These are phyloP conservation scores for Periophthalmus modestus DNA, from an alignment of 2,113 vertebrate genomes.

Conservation along the genomic window DNA sequence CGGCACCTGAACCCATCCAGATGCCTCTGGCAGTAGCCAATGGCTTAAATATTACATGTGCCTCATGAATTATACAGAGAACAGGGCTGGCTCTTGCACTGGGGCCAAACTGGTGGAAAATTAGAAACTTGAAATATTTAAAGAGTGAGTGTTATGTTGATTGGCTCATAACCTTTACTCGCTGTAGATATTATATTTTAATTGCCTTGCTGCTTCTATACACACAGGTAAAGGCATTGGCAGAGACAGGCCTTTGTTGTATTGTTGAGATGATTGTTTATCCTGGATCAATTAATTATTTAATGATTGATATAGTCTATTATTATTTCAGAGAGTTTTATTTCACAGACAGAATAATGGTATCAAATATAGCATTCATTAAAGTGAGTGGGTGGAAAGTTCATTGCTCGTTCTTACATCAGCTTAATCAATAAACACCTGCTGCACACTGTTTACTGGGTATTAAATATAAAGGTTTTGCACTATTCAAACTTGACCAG, in stretches of 20 bases:
- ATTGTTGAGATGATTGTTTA: conserved; percentile 22
- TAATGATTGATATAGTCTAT: conserved; percentile 60
- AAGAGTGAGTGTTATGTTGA: not conserved
- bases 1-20: conserved; percentile 33
- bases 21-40: conserved; percentile 31
- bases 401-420: not conserved
- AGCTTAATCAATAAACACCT: not conserved
- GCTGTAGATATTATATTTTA: not conserved
- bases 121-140: conserved; percentile 4
- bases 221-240: not conserved
- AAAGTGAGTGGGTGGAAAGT: conserved; percentile 24
- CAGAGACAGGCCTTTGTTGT: not conserved
- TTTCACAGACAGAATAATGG: conserved; percentile 48
- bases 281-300: conserved; percentile 68
- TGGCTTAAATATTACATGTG: conserved; percentile 66
- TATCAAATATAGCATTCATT: conserved; percentile 58
- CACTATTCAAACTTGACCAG: conserved; percentile 2
- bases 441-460: conserved; percentile 1
- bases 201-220: not conserved
- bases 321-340: conserved; percentile 59
- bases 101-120: conserved; percentile 1
- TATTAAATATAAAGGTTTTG: conserved; percentile 14
- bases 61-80: conserved; percentile 67
- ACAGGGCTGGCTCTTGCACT: conserved; percentile 24
- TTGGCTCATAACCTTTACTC: not conserved